Conservation (phyloP, 2,888 invertebrate genomes). For the Teleogryllus oceanicus region DNA sequence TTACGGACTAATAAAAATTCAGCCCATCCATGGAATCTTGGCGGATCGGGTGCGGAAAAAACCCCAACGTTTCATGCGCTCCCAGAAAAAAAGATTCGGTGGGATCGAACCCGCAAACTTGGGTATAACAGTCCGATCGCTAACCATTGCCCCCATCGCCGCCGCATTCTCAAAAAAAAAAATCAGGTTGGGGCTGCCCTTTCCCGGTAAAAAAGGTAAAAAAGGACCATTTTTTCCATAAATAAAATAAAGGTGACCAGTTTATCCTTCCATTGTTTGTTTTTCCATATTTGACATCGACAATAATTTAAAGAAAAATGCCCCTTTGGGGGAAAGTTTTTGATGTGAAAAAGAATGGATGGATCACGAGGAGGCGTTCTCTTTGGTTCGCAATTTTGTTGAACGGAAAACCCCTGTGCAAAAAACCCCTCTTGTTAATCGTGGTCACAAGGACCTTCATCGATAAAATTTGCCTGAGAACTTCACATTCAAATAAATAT, state of each 20-base stretch:
- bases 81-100: conserved; percentile 20
- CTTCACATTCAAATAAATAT: neutral
- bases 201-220: conserved; percentile 24
- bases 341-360: conserved; percentile 24
- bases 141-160: too few relatives aligned
- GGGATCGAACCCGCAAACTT: too few relatives aligned
- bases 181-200: conserved; percentile 27
- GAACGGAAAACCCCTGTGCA: conserved; percentile 8
- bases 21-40: neutral
- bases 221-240: conserved; percentile 9
- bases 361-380: conserved; percentile 12
- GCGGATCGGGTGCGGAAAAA: conserved; percentile 21
- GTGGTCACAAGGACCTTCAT: neutral
- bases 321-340: neutral
- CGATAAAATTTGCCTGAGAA: neutral
- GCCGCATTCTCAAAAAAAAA: conserved; percentile 24
- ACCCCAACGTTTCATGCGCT: conserved; percentile 23
- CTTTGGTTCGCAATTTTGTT: neutral
- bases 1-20: neutral
- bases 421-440: conserved; percentile 21
- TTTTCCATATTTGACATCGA: neutral
- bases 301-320: conserved; percentile 27
- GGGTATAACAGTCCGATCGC: too few relatives aligned
- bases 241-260: too few relatives aligned
- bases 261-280: neutral